Evolutionary conservation across 2,888 invertebrate species (phyloP).

Genomic region (Caenorhabditis sp.): DNA sequence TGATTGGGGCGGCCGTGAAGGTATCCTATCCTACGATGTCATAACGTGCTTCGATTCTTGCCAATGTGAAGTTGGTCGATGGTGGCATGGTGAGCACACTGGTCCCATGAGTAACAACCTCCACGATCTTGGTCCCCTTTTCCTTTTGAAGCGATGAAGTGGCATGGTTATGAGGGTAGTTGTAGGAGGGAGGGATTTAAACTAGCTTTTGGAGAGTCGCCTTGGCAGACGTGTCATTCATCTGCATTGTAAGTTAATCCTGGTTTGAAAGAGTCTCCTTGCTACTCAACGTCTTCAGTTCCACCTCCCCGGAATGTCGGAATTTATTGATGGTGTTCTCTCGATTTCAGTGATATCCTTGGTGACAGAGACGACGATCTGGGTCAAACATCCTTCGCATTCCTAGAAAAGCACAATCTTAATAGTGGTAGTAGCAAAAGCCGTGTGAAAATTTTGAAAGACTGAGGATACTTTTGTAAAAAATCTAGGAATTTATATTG

Average conservation of each 20-base stretch:
- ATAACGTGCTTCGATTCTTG: conserved; percentile 79
- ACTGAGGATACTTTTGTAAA: no score
- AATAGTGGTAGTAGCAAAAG: no score
- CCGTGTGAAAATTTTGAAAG: no score
- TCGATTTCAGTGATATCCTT: conserved; percentile 89
- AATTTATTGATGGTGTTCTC: conserved; percentile 84
- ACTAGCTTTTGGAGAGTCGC: conserved; percentile 79
- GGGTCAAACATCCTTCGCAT: conserved; percentile 85
- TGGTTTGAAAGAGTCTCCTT: conserved; percentile 93
- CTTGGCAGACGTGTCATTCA: conserved; percentile 81
- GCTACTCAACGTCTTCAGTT: conserved; percentile 89
- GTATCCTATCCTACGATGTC: conserved; percentile 81
- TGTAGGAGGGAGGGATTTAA: conserved; percentile 81
- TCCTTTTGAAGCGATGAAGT: conserved; percentile 77
- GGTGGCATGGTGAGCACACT: conserved; percentile 78
- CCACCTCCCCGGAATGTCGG: conserved; percentile 90
- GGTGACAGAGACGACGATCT: conserved; percentile 92
- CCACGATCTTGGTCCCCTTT: conserved; percentile 79
- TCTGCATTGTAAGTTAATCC: conserved; percentile 89
- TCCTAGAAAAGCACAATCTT: no score
- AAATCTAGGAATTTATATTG: no score
- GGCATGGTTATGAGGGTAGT: conserved; percentile 79
- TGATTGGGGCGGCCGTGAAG: conserved; percentile 79
- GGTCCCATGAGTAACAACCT: conserved; percentile 82
- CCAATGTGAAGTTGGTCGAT: conserved; percentile 80